Conservation (phyloP, 1,140 invertebrate species). For the Drosophila teissieri region DNA sequence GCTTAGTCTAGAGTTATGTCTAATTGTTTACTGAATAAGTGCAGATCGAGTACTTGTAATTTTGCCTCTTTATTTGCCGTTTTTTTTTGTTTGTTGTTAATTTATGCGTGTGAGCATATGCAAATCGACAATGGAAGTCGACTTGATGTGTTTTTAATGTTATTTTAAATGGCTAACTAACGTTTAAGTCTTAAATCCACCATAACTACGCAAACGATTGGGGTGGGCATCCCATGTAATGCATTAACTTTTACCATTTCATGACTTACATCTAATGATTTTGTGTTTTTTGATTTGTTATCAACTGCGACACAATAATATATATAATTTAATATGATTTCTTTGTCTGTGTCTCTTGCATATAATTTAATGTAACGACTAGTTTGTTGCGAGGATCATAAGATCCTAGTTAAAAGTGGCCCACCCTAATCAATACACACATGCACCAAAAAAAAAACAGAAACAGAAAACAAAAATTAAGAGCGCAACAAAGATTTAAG, state of each 20-base stretch:
- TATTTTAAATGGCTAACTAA: constrained; percentile 76
- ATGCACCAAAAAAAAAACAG: background rate
- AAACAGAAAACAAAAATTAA: constrained; percentile 22
- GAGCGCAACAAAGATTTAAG: constrained; percentile 50
- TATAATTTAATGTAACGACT: background rate
- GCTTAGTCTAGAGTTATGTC: constrained; percentile 47
- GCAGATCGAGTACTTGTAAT: constrained; percentile 36
- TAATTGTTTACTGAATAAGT: constrained; percentile 58
- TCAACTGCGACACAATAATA: background rate
- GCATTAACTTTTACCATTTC: background rate
- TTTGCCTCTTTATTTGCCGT: constrained; percentile 21
- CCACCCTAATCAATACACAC: constrained; percentile 6
- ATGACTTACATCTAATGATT: background rate
- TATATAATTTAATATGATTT: background rate
- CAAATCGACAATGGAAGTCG: constrained; percentile 21
- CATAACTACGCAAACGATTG: background rate
- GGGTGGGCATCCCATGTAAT: background rate
- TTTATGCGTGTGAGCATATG: constrained; percentile 22
- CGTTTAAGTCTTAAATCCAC: constrained; percentile 46
- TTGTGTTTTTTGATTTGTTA: background rate
- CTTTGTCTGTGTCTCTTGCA: background rate
- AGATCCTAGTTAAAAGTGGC: background rate
- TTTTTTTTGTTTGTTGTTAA: constrained; percentile 29
- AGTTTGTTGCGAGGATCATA: background rate
- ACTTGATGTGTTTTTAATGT: constrained; percentile 75